Percentiles rank a stretch among this genome's conserved stretches.
phyloP scores from a whole-genome alignment of 2,888 invertebrate genomes.

The Zaprionus bogoriensis region DNA sequence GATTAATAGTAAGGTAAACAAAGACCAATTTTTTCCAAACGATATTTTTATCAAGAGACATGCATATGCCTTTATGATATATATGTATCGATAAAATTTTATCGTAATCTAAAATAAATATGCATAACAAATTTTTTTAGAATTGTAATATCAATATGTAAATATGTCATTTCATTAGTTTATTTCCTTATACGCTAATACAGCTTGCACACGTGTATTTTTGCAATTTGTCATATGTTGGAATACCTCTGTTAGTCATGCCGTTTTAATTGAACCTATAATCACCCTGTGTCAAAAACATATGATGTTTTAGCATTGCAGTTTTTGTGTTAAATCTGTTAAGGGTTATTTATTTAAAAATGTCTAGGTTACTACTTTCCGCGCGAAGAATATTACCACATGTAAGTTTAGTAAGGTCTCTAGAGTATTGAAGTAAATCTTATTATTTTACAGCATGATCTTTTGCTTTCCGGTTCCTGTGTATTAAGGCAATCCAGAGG shows the following conservation, averaged over 20 bases:
- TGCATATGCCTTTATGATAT: no score
- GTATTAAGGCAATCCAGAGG: constrained; percentile 53
- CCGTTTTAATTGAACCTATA: not conserved
- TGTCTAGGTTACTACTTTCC: constrained; percentile 60
- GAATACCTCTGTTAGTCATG: not conserved
- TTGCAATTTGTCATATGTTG: not conserved
- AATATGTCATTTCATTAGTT: no score
- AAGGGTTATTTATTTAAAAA: constrained; percentile 39
- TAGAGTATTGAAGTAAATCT: not conserved
- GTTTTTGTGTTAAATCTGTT: constrained; percentile 36
- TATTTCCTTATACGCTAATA: no score
- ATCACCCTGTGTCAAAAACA: constrained; percentile 49
- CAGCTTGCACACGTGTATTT: not conserved
- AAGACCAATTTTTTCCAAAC: no score
- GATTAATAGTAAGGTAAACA: no score
- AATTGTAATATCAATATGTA: no score
- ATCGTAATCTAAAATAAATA: no score
- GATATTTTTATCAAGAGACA: no score
- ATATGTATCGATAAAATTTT: no score
- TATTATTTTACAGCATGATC: constrained; percentile 51
- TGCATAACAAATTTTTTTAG: no score
- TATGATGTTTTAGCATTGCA: constrained; percentile 43
- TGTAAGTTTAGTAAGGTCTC: constrained; percentile 27
- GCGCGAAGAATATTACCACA: constrained; percentile 56
- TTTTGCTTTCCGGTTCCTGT: constrained; percentile 63